Evolutionary conservation across 1,140 invertebrate species (phyloP).

Genomic region (Diorhabda elongata): DNA sequence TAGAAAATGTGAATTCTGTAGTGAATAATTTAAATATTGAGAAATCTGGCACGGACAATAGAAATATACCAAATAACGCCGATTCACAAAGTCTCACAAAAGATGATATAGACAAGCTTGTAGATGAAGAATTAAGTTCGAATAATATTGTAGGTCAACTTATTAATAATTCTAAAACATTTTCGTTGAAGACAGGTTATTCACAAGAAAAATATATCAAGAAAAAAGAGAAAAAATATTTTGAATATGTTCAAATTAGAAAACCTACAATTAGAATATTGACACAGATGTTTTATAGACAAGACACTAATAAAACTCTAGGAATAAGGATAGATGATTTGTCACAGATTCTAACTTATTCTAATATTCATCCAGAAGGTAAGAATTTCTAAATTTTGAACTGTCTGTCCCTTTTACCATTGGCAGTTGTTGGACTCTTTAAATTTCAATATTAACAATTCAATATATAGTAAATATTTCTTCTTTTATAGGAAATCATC

Average conservation of each 20-base stretch:
- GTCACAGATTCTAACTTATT: constrained; percentile 77
- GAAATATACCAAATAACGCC: constrained; percentile 77
- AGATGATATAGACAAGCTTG: constrained; percentile 74
- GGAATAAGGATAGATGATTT: constrained; percentile 80
- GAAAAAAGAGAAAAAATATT: constrained; percentile 91
- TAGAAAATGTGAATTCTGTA: constrained; percentile 49
- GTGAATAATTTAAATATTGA: constrained; percentile 54
- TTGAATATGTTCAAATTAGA: constrained; percentile 69
- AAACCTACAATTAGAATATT: constrained; percentile 72
- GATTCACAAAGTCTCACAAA: constrained; percentile 81
- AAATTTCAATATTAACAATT: background rate
- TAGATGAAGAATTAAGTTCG: constrained; percentile 68
- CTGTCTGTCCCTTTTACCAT: background rate
- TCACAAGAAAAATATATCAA: constrained; percentile 92
- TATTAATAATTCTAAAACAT: constrained; percentile 85
- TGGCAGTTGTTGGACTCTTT: background rate
- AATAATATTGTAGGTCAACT: constrained; percentile 81
- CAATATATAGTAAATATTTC: background rate
- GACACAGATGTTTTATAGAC: constrained; percentile 72
- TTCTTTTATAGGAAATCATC: constrained; percentile 49
- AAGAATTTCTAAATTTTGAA: background rate
- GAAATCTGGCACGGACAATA: constrained; percentile 72
- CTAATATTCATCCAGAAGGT: constrained; percentile 73
- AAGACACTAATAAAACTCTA: constrained; percentile 72
- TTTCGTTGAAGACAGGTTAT: constrained; percentile 82